Base-by-base conservation (phyloP, 64 coral and sea anemone species). In the Orbicella faveolata region DNA sequence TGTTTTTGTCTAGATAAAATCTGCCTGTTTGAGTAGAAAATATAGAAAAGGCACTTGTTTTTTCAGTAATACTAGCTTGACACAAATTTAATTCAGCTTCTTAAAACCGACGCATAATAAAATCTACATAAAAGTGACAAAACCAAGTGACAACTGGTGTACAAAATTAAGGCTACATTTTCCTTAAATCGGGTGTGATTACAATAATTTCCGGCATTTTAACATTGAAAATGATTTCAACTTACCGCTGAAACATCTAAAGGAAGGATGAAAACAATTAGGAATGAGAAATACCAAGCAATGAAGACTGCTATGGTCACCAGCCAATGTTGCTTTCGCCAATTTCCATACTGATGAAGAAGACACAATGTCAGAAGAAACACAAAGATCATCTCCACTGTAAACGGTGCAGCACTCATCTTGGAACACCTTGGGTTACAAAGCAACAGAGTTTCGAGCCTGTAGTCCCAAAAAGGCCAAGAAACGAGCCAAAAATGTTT, bases 231-330 rank as follows among this genome's bases (percentile, higher is more conserved):
- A 68, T 23, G 18, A 88, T 59, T 41, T 76, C 39, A 66, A 99
- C 97, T 96, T 89, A 99, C 97, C 88, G 91, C 94, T 30, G 97
- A 99, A 23, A 99, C 97, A 53, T 99, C 97, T 89, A 99, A 78
- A 72, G 97, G 97, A 68, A 99, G 83, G 81, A 99, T 92, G 87
- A 95, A 95, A 0, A 99, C 89, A 26, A 99, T 99, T 21, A 99
- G 83, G 67, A 99, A 99, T 10, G 97, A 99, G 67, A 99, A 99
- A 93, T 93, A 99, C 97, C 97, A 99, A 26, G 97, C 88, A 2
- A 95, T 75, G 87, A 99, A 99, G 0, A 99, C 97, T 59, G 97
- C 97, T 54, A 90, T 75, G 19, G 97, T 99, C 44, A 99, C 97
- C 75, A 99, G 84, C 79, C 92, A 86, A 75, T 99, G 97, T 76